These are phyloP conservation scores for Phylloscopus collybita DNA, from an alignment of 2,797 vertebrate genomes.

Conservation along the genomic window DNA sequence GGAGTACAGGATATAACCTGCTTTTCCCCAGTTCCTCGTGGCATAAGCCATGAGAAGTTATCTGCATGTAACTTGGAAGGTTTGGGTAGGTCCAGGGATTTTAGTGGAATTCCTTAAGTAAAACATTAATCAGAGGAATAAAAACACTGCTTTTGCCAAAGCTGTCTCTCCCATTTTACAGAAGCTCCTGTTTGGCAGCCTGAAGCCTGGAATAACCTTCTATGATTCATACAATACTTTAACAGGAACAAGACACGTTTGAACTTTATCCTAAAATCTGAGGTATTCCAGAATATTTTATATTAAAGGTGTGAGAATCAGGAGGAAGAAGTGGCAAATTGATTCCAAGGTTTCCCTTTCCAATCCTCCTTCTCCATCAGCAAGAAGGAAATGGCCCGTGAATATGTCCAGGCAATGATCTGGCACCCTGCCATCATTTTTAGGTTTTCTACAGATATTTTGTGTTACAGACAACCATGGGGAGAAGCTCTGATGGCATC, in stretches of 20 bases:
- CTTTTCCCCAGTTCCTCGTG: not conserved
- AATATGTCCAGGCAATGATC: not conserved
- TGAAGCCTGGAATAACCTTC: not conserved
- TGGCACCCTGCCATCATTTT: not conserved
- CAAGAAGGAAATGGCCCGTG: not conserved
- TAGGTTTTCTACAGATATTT: not conserved
- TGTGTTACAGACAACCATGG: not conserved
- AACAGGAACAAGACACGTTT: not conserved
- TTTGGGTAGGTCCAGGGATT: not conserved
- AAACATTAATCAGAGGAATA: not conserved
- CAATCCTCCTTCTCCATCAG: not conserved
- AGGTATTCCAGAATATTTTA: not conserved
- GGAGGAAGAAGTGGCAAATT: not conserved
- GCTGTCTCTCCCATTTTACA: not conserved
- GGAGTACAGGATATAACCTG: not conserved
- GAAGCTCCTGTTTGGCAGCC: not conserved
- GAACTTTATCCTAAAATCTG: not conserved
- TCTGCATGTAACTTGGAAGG: not conserved
- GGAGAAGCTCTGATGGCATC: not conserved
- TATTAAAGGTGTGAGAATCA: not conserved
- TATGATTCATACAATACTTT: not conserved
- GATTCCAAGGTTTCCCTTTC: not conserved
- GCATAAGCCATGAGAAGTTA: not conserved
- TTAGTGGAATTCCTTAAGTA: not conserved
- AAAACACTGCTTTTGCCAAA: not conserved